Base-by-base conservation (phyloP, 2,113 vertebrate species). In the Casuarius casuarius region DNA sequence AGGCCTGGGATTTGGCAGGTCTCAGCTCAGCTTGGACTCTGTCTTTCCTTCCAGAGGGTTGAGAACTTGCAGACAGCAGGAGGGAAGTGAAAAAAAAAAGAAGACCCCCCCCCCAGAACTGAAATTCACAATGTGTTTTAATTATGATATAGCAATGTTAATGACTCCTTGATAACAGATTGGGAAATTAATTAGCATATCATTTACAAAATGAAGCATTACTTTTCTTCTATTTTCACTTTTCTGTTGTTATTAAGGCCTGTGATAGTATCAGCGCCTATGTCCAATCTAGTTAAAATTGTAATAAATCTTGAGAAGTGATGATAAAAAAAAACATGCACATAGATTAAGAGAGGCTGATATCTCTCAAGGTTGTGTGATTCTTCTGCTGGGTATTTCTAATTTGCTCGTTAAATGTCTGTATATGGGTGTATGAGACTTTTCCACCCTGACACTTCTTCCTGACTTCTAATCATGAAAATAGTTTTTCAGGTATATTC, bases 251-350 rank as follows among this genome's bases (percentile, higher is more conserved):
- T 62, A 42, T 12, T 77, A 54, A 8, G 28, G 49, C 38, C 49
- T 8, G 8, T 14, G n/a, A 56, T 44, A 16, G 29, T 87, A 75
- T 93, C 82, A 84, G 62, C 12, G 25, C 42, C 79, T 44, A 42
- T 29, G 76, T 70, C 91, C 56, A 68, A 90, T 63, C 71, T 90
- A 58, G 67, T 87, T 89, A 91, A 84, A 89, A 85, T 52, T 88
- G 61, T 65, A 90, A 86, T 92, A 95, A 85, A 33, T 94, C 82
- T 68, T 67, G 44, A 76, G 83, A 86, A 92, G 66, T 22, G 87
- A 92, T 21, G 75, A 83, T 52, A 1, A n/a, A 49, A 62, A 63
- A 25, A 15, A 48, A 25, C 12, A 13, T 48, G 38, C 5, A 65
- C 11, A 13, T 23, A 90, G 75, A 93, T 93, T 74, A 95, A 79